Evolutionary conservation across 2,113 vertebrate species (phyloP), one percentile per base, ranked within the genome.

Genomic region (Dipodomys ordii): DNA sequence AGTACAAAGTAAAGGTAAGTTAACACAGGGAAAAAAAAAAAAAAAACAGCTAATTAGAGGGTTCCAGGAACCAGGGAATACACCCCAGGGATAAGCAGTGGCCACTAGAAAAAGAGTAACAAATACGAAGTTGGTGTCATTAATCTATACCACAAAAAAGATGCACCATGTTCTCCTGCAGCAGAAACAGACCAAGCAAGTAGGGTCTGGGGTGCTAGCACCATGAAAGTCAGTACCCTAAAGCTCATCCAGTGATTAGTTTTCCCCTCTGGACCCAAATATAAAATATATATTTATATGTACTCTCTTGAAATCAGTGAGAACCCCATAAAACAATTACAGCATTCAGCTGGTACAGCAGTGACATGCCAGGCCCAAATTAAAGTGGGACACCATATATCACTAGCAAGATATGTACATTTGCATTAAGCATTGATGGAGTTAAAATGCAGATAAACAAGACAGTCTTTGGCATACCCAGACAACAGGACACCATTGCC

Each of bases 351-450:
- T 91, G 18, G 71, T 90, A 92, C 77, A 35, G 57, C 80, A 68
- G 74, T 7, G 10, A 81, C 91, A 69, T 15, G 90, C 90, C 96
- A 96, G 96, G 92, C 95, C 77, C 96, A 96, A 78, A 83, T 73
- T 57, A 88, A 83, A 68, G 77, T 30, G 77, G 93, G 90, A 77
- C 65, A 71, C 60, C 3, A n/a, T 18, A 28, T 7, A 25, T 77
- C 27, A 49, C 79, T 76, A 88, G 96, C 72, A 96, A 95, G 11
- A 91, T 94, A 80, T 68, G 27, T 85, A 12, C 62, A 28, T 80
- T 44, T 94, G 68, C 73, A 19, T 74, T 44, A 65, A 93, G 65
- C 68, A 88, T 46, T 4, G 60, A 87, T 64, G 90, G 96, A 95
- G 85, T 27, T 83, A 78, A 94, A 90, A 94, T 84, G 44, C 67